Conservation (phyloP, 2,113 vertebrate genomes). For the Mohoua ochrocephala region DNA sequence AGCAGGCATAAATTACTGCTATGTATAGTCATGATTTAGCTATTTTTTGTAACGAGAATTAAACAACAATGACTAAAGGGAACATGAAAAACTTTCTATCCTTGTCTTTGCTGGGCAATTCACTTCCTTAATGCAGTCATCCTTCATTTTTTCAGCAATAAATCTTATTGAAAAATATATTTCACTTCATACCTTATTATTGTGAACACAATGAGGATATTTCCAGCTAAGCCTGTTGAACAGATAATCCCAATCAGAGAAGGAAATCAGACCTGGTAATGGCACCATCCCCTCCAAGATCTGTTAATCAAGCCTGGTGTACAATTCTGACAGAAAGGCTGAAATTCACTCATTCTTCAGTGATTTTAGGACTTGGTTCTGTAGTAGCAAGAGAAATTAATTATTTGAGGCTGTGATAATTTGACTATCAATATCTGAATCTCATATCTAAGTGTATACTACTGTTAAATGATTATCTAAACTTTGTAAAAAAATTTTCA, state of each 20-base stretch:
- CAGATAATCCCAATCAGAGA: constrained; percentile 62
- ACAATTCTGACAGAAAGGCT: constrained; percentile 23
- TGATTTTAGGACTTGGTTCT: background rate
- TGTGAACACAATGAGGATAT: constrained; percentile 59
- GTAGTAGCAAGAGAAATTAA: background rate
- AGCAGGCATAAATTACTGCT: background rate
- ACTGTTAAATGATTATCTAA: background rate
- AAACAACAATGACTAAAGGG: background rate
- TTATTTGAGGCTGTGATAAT: background rate
- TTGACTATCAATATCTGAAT: background rate
- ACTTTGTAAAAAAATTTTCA: background rate
- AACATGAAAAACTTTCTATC: background rate
- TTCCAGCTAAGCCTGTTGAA: constrained; percentile 60
- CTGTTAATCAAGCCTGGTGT: constrained; percentile 6
- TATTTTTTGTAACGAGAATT: background rate
- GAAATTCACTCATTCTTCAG: constrained; percentile 39
- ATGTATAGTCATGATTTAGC: background rate
- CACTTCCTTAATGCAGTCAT: background rate
- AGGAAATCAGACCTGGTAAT: constrained; percentile 30
- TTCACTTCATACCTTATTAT: constrained; percentile 45
- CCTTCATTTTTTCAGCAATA: background rate
- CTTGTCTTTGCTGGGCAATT: background rate
- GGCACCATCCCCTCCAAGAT: constrained; percentile 4
- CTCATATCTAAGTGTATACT: background rate
- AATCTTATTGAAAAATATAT: background rate